Conservation (phyloP, 1,140 invertebrate species). For the Diprion similis region DNA sequence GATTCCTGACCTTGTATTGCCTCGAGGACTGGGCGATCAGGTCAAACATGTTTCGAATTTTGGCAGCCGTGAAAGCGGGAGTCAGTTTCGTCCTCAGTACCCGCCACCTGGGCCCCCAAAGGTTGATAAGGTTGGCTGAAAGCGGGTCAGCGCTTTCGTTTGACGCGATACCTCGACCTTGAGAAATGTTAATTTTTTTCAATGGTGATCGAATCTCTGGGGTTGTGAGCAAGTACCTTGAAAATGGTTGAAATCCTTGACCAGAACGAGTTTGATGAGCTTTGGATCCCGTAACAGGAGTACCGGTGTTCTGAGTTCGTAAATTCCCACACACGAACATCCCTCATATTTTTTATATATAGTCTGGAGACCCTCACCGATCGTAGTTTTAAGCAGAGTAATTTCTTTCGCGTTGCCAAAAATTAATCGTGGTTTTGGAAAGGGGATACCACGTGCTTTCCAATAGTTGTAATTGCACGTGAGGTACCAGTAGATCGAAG, state of each 20-base stretch:
- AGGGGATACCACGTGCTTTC: conserved; percentile 41
- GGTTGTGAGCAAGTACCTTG: conserved; percentile 32
- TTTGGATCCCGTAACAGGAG: conserved; percentile 53
- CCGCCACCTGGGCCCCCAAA: conserved; percentile 53
- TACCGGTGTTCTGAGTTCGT: conserved; percentile 44
- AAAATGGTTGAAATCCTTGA: conserved; percentile 49
- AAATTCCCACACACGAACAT: conserved; percentile 49
- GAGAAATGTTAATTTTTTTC: conserved; percentile 18
- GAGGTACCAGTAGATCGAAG: conserved; percentile 47
- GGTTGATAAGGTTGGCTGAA: conserved; percentile 35
- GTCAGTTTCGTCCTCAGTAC: conserved; percentile 54
- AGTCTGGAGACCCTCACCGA: conserved; percentile 31
- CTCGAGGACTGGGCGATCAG: conserved; percentile 24
- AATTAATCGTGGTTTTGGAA: conserved; percentile 44
- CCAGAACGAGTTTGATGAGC: conserved; percentile 43
- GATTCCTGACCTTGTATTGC: conserved; percentile 24
- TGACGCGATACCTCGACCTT: conserved; percentile 34
- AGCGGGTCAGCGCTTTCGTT: conserved; percentile 41
- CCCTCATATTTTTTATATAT: conserved; percentile 43
- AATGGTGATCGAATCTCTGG: background rate
- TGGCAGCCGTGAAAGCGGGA: conserved; percentile 55
- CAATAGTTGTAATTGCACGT: conserved; percentile 53
- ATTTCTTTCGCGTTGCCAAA: conserved; percentile 41
- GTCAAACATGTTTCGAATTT: conserved; percentile 58
- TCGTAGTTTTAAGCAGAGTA: conserved; percentile 28